A percentile compares a stretch with the other conserved stretches of the same genome.
Evolutionary conservation across 2,797 vertebrate genomes (phyloP).

Genomic region (Periophthalmus magnuspinnatus): DNA sequence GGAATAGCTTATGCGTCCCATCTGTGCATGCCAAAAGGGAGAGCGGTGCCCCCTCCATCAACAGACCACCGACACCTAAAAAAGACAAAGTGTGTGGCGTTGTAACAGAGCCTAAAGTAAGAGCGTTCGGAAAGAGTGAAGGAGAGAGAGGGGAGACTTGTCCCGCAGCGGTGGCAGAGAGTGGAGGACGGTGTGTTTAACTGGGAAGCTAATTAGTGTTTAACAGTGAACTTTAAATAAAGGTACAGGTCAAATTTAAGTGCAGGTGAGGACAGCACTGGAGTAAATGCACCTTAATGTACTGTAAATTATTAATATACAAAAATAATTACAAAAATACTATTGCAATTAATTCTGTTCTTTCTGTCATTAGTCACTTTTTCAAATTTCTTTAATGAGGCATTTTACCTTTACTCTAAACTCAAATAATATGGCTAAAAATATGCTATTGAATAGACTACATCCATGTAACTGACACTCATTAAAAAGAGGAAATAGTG

Average conservation of each 20-base stretch:
- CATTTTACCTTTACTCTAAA: too few relatives aligned
- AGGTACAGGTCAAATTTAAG: constrained; percentile 5
- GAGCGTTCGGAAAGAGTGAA: constrained; percentile 27
- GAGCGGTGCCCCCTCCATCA: constrained; percentile 16
- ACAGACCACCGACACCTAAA: neutral
- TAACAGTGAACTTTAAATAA: constrained; percentile 24
- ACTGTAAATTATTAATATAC: neutral
- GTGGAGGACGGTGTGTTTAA: constrained; percentile 25
- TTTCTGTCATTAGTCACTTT: too few relatives aligned
- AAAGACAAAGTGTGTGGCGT: constrained; percentile 23
- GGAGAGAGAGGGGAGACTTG: constrained; percentile 24
- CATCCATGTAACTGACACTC: too few relatives aligned
- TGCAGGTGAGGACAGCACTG: neutral
- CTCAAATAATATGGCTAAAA: too few relatives aligned
- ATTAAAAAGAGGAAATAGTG: too few relatives aligned
- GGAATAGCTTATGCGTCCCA: constrained; percentile 47
- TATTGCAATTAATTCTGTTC: too few relatives aligned
- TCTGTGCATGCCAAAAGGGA: constrained; percentile 44
- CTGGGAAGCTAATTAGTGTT: constrained; percentile 30
- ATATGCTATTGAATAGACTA: too few relatives aligned
- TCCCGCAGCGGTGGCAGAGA: constrained; percentile 31
- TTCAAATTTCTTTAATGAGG: too few relatives aligned
- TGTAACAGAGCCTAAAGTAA: constrained; percentile 16
- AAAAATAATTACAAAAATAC: too few relatives aligned
- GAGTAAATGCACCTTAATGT: neutral